Percentiles rank a stretch among this genome's conserved stretches.
These are phyloP conservation scores for Drosophila birchii DNA, from an alignment of 2,888 invertebrate genomes.

Conservation along the genomic window DNA sequence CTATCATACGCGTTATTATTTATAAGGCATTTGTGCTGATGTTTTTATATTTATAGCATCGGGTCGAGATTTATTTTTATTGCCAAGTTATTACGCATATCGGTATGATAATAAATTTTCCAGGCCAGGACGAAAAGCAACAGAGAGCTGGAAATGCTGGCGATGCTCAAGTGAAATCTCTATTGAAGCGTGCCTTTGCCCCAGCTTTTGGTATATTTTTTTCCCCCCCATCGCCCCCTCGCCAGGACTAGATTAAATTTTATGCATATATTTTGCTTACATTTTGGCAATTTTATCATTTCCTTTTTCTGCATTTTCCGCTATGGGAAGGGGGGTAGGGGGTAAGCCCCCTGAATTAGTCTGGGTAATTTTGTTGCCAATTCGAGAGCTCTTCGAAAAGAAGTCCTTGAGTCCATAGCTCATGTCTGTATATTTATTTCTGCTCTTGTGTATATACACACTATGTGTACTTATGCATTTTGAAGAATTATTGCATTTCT, in stretches of 20 bases:
- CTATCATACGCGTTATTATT: slow-evolving; percentile 62
- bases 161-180: slow-evolving; percentile 64
- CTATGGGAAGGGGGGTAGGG: neutral
- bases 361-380: slow-evolving; percentile 70
- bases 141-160: slow-evolving; percentile 51
- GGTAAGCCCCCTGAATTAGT: slow-evolving; percentile 41
- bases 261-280: slow-evolving; percentile 56
- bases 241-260: slow-evolving; percentile 72
- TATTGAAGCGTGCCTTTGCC: slow-evolving; percentile 30
- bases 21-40: slow-evolving; percentile 76
- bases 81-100: slow-evolving; percentile 81
- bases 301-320: slow-evolving; percentile 50
- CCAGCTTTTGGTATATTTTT: neutral
- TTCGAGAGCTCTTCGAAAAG: slow-evolving; percentile 47
- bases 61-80: slow-evolving; percentile 79
- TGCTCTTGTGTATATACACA: neutral
- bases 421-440: slow-evolving; percentile 1
- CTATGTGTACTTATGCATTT: slow-evolving; percentile 45
- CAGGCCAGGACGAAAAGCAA: slow-evolving; percentile 31
- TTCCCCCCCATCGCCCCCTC: neutral
- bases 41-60: slow-evolving; percentile 78
- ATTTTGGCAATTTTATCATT: slow-evolving; percentile 49
- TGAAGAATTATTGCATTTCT: slow-evolving; percentile 60
- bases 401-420: slow-evolving; percentile 32
- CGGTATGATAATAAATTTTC: slow-evolving; percentile 79